Percentiles rank a stretch among this genome's conserved stretches.
Conservation (phyloP, 2,888 invertebrate genomes). For the Ceriagrion tenellum region DNA sequence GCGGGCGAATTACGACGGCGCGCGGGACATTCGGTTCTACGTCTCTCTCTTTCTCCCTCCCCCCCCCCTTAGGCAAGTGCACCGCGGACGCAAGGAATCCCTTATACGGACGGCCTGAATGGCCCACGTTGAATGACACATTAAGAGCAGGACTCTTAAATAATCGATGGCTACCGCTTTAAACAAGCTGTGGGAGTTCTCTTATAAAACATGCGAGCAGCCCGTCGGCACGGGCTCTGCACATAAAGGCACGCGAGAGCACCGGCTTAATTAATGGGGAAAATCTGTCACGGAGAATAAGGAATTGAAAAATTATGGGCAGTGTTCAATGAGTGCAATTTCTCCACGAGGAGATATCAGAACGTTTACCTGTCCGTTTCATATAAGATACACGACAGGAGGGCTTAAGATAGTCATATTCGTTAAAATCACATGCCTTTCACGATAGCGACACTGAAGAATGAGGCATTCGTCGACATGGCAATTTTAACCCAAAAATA, state of each 20-base stretch:
- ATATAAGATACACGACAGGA: neutral
- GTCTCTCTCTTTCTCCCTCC: neutral
- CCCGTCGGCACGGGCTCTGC: neutral
- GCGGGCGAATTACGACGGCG: conserved; percentile 5
- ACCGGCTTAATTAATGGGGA: neutral
- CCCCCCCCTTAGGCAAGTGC: neutral
- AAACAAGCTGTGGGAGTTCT: neutral
- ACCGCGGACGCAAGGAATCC: neutral
- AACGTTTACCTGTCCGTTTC: neutral
- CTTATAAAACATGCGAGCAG: neutral
- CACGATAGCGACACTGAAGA: neutral
- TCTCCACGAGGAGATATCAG: neutral
- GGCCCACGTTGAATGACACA: neutral
- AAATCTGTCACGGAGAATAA: neutral
- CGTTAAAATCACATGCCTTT: neutral
- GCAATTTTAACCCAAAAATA: neutral
- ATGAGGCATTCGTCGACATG: neutral
- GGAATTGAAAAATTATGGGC: neutral
- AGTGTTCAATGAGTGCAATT: neutral
- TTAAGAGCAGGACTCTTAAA: neutral
- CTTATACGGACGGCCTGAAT: neutral
- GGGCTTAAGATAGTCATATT: neutral
- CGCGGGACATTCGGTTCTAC: neutral
- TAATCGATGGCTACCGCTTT: neutral
- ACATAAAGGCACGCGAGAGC: neutral